Evolutionary conservation across 2,113 vertebrate species (phyloP).

Genomic region (Xiphias gladius): DNA sequence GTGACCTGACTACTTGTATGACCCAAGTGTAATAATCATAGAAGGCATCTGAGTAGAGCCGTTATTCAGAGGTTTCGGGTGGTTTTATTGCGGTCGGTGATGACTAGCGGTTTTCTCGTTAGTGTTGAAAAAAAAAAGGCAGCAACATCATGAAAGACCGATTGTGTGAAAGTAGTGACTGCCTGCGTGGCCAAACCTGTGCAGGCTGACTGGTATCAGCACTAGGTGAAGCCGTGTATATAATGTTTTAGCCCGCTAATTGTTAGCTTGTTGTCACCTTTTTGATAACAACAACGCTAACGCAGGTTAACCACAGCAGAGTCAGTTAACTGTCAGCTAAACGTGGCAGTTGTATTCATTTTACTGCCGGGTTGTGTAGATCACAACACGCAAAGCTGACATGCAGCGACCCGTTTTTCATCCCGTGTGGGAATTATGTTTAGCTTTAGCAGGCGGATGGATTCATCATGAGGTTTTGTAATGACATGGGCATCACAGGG

Average conservation of each 20-base stretch:
- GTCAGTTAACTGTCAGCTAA: constrained; percentile 1
- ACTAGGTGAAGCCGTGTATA: neutral
- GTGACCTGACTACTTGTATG: neutral
- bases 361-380: neutral
- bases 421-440: neutral
- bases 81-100: neutral
- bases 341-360: constrained; percentile 38
- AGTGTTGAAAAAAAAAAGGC: neutral
- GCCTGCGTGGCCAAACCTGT: constrained; percentile 68
- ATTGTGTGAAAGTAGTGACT: constrained; percentile 58
- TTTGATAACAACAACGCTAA: neutral
- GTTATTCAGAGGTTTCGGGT: neutral
- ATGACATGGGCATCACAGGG: neutral
- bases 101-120: neutral
- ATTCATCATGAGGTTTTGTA: neutral
- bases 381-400: neutral
- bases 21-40: fast-evolving
- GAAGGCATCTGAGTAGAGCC: neutral
- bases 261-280: neutral
- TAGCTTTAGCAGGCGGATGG: neutral
- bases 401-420: neutral
- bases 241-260: neutral
- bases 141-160: constrained; percentile 67
- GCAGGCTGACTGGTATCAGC: neutral
- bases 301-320: neutral